Base-by-base conservation (phyloP, 2,888 invertebrate genomes). In the Bibio marci region DNA sequence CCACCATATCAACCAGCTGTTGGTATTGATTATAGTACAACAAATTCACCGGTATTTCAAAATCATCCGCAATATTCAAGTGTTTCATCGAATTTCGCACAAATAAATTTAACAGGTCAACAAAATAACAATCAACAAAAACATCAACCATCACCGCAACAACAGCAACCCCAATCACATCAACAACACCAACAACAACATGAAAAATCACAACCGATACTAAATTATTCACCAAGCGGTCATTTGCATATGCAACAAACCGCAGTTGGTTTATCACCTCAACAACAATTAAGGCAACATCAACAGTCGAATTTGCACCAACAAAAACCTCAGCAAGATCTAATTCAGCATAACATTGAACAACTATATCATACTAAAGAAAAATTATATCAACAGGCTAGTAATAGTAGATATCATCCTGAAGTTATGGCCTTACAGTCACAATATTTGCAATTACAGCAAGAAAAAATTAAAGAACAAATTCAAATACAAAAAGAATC, bases 401-500 rank as follows among this genome's bases (percentile, higher is more conserved):
- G 22, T 22, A 22, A 22, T 4, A 8, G 5, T 22, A 4, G 8
- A 22, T 8, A 52, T 2, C 55, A 55, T 30, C 52, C 55, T 46
- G 55, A 58, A 10, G 52, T 56, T 2, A 49, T 53, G 12, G 52
- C 53, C 11, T 54, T 72, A 47, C 63, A 71, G 47, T 63, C 67
- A 46, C 72, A 73, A 50, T 73, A 73, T 45, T 72, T 70, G 48
- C 72, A 73, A 54, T 59, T 73, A 46, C 73, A 73, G 49, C 71
- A 73, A 53, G 71, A 73, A 62, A 73, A 73, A 54, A 53, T 73
- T 46, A 71, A 73, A 47, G 71, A 70, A 30, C 73, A 73, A 52
- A 55, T 73, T 50, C 70, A 69, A 46, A 73, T 73, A 45, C 73
- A 73, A 46, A 73, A 67, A 47, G 73, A 73, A 50, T 73, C 73